Conservation (phyloP, 2,888 invertebrate genomes). For the Drosophila planitibia region DNA sequence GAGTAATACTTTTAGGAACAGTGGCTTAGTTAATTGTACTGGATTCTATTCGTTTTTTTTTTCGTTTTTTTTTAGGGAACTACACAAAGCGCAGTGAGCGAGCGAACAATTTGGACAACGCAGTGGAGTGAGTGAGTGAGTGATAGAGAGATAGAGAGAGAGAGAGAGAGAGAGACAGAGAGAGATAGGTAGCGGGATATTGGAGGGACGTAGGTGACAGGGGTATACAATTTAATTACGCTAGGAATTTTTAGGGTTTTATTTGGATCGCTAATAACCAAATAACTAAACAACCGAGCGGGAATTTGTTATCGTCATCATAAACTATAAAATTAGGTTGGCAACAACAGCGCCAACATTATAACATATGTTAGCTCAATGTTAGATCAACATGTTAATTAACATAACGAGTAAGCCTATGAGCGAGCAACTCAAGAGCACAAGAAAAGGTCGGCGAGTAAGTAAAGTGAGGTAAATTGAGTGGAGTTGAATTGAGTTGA, state of each 20-base stretch:
- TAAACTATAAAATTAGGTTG: slow-evolving; percentile 18
- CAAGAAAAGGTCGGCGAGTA: slow-evolving; percentile 14
- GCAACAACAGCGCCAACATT: slow-evolving; percentile 9
- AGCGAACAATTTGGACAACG: slow-evolving; percentile 25
- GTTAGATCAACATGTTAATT: slow-evolving; percentile 45
- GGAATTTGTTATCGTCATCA: slow-evolving; percentile 11
- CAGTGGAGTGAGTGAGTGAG: slow-evolving; percentile 5
- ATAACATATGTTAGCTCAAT: slow-evolving; percentile 37
- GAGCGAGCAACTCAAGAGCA: slow-evolving; percentile 10
- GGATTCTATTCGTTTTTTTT: slow-evolving; percentile 1
- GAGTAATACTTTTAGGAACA: slow-evolving; percentile 20
- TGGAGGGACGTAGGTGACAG: neutral
- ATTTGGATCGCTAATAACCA: neutral
- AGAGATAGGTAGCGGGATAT: neutral
- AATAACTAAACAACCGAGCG: slow-evolving; percentile 14
- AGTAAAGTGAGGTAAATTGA: slow-evolving; percentile 29
- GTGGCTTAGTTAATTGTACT: slow-evolving; percentile 4
- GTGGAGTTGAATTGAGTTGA: slow-evolving; percentile 22
- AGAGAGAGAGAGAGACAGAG: neutral
- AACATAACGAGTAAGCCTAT: slow-evolving; percentile 35
- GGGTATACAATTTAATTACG: slow-evolving; percentile 15
- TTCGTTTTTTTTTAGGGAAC: neutral
- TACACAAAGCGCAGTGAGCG: slow-evolving; percentile 53
- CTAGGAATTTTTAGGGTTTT: neutral
- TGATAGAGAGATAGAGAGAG: neutral